Percentiles rank a stretch among this genome's conserved stretches.
These are phyloP conservation scores for Plutomurus gul DNA, from an alignment of 1,140 invertebrate species.

Conservation along the genomic window DNA sequence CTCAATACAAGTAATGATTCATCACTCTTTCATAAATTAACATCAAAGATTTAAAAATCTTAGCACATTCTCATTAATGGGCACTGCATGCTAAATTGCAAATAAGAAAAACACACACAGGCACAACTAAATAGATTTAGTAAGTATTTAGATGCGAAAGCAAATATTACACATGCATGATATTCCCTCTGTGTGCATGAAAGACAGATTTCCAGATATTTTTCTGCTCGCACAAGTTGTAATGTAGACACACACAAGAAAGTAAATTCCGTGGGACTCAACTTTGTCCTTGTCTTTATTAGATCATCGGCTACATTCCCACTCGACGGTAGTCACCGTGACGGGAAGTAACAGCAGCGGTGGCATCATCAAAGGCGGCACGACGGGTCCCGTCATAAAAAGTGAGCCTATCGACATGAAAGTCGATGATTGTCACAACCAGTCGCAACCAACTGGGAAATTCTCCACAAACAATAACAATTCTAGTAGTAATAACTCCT, in stretches of 20 bases:
- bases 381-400: constrained; percentile 43
- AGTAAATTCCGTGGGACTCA: no score
- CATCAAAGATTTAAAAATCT: background rate
- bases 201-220: no score
- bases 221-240: no score
- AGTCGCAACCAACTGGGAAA: constrained; percentile 41
- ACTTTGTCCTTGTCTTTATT: background rate
- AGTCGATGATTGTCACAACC: constrained; percentile 47
- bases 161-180: no score
- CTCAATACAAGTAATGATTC: background rate
- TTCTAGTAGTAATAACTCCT: background rate
- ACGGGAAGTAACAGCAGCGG: background rate
- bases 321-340: constrained; percentile 29
- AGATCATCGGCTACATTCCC: constrained; percentile 15
- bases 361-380: constrained; percentile 31
- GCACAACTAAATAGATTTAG: no score
- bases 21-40: background rate
- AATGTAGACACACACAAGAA: no score
- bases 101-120: no score
- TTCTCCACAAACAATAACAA: constrained; percentile 7
- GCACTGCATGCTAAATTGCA: no score
- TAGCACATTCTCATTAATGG: no score
- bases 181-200: no score
- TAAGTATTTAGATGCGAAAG: no score
- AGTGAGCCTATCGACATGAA: constrained; percentile 54